Evolutionary conservation across 2,113 vertebrate genomes (phyloP).

Genomic region (Mungos mungo): DNA sequence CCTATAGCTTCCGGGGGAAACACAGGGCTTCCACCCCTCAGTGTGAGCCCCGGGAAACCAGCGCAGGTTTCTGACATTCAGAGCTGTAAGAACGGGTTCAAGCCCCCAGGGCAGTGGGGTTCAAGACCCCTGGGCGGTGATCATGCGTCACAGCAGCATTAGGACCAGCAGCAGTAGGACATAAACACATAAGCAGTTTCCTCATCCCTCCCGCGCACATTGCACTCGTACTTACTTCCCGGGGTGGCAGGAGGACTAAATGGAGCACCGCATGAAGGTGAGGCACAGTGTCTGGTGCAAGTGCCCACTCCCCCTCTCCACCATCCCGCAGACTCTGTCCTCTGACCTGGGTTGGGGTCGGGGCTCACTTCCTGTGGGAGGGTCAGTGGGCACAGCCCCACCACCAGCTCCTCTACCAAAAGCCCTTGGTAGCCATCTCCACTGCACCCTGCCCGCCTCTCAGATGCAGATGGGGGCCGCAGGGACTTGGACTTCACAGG

Average conservation of each 20-base stretch:
- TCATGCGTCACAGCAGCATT: background rate
- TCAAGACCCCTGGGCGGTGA: background rate
- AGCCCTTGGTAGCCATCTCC: background rate
- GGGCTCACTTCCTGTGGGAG: background rate
- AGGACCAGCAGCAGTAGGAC: background rate
- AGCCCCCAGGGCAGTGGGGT: background rate
- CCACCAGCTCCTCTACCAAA: background rate
- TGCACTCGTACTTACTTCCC: background rate
- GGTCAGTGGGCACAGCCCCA: background rate
- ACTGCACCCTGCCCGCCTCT: accelerated
- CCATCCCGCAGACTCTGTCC: background rate
- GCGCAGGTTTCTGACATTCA: background rate
- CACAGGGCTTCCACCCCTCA: background rate
- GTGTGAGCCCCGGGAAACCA: background rate
- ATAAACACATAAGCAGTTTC: background rate
- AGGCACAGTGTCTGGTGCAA: background rate
- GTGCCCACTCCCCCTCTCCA: background rate
- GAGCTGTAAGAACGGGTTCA: background rate
- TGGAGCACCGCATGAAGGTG: accelerated
- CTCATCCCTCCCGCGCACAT: background rate
- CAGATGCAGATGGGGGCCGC: background rate
- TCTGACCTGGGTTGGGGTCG: background rate
- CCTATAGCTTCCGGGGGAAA: background rate
- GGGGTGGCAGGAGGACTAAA: too few relatives aligned
- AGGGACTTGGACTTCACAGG: background rate